A percentile compares a stretch with the other conserved stretches of the same genome.
These are phyloP conservation scores for Pseudomugil tenellus DNA, from an alignment of 2,797 vertebrate genomes.

Conservation along the genomic window DNA sequence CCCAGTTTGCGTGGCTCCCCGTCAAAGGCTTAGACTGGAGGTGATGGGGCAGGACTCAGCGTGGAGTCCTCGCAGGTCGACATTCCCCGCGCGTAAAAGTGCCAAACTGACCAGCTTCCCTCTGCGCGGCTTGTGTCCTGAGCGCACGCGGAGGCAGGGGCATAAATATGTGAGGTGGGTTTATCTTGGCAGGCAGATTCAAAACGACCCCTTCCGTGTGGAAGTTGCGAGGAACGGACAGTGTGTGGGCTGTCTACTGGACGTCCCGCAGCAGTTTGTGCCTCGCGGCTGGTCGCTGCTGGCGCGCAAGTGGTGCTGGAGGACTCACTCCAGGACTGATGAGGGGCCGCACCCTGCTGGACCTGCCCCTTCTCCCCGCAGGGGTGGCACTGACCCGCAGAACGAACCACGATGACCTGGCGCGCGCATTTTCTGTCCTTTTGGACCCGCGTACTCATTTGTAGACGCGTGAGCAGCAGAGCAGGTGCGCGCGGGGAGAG, in stretches of 20 bases:
- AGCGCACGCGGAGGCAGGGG: slow-evolving; percentile 65
- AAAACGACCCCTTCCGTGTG: slow-evolving; percentile 73
- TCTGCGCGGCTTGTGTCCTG: slow-evolving; percentile 63
- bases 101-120: slow-evolving; percentile 49
- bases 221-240: slow-evolving; percentile 80
- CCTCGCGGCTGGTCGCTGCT: slow-evolving; percentile 68
- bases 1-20: slow-evolving; percentile 44
- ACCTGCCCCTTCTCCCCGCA: slow-evolving; percentile 76
- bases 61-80: slow-evolving; percentile 80
- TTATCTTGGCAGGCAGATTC: slow-evolving; percentile 86
- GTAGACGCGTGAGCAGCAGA: slow-evolving; percentile 27
- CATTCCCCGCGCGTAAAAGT: slow-evolving; percentile 86
- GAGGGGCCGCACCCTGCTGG: slow-evolving; percentile 90
- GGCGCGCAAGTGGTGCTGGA: slow-evolving; percentile 85
- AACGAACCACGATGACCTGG: slow-evolving; percentile 35
- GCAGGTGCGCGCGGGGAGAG: slow-evolving; percentile 39
- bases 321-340: slow-evolving; percentile 81
- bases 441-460: slow-evolving; percentile 57
- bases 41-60: slow-evolving; percentile 64
- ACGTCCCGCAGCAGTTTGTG: slow-evolving; percentile 80
- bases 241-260: slow-evolving; percentile 71
- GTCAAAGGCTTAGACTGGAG: slow-evolving; percentile 71
- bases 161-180: slow-evolving; percentile 84
- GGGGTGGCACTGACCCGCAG: slow-evolving; percentile 59
- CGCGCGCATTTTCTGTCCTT: slow-evolving; percentile 51